A percentile compares a stretch with the other conserved stretches of the same genome.
Evolutionary conservation across 2,888 invertebrate species (phyloP).

Genomic region (Sceliomorpha sp.): DNA sequence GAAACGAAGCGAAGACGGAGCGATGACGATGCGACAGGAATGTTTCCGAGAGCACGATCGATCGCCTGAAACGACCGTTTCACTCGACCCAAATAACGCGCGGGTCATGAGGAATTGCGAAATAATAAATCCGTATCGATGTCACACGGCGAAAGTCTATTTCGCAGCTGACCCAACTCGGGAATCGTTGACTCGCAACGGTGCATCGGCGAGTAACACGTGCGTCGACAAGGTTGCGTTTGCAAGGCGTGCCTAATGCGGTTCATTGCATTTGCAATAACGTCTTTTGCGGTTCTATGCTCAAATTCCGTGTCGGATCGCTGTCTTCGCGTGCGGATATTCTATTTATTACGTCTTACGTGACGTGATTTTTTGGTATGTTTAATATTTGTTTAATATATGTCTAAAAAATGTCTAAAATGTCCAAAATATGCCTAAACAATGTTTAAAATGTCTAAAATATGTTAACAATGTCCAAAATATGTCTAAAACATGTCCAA

Average conservation of each 20-base stretch:
- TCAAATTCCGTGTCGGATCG: conserved; percentile 40
- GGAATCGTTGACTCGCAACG: conserved; percentile 21
- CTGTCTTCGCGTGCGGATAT: conserved; percentile 57
- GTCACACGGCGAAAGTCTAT: conserved; percentile 56
- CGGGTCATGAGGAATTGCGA: conserved; percentile 35
- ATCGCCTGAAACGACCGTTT: background rate
- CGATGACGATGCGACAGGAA: too few species aligned
- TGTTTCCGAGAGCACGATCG: too few species aligned
- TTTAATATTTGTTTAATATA: too few species aligned
- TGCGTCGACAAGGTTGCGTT: too few species aligned
- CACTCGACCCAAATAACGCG: conserved; percentile 23
- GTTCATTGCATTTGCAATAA: conserved; percentile 22
- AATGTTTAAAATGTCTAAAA: too few species aligned
- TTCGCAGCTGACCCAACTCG: conserved; percentile 41
- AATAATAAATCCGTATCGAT: conserved; percentile 55
- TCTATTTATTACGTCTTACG: too few species aligned
- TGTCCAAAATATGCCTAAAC: too few species aligned
- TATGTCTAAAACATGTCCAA: too few species aligned
- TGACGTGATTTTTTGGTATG: too few species aligned
- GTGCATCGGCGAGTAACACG: conserved; percentile 7
- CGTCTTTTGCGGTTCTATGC: conserved; percentile 18
- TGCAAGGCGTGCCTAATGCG: conserved; percentile 5
- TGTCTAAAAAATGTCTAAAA: too few species aligned
- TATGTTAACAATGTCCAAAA: too few species aligned
- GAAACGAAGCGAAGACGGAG: too few species aligned